Evolutionary conservation across 2,888 invertebrate species (phyloP).

Genomic region (Pachycephus smyrnensis): DNA sequence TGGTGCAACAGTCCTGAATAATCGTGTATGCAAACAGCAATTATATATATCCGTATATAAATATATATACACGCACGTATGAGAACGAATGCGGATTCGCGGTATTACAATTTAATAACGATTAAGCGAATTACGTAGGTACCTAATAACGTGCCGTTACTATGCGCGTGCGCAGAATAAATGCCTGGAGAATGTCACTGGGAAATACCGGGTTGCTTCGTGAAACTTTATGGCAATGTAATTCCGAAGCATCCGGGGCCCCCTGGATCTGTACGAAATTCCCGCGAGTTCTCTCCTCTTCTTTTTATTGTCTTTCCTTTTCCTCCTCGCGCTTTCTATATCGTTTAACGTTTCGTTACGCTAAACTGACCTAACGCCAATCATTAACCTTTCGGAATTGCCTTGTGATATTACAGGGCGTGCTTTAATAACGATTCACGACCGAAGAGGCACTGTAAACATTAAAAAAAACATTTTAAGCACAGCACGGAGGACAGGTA

Average conservation of each 20-base stretch:
- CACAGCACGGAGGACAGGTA: not conserved
- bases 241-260: not conserved
- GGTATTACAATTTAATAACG: not conserved
- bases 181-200: constrained; percentile 33
- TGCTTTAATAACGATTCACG: not conserved
- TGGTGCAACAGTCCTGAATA: too few species aligned
- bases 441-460: not conserved
- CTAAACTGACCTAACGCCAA: not conserved
- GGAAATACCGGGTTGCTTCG: constrained; percentile 43
- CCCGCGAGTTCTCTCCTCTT: not conserved
- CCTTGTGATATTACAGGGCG: not conserved
- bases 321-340: not conserved
- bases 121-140: not conserved
- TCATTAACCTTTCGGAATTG: not conserved
- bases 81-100: not conserved
- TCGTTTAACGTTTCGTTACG: not conserved
- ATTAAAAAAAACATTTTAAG: not conserved
- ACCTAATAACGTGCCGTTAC: not conserved
- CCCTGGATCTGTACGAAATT: not conserved
- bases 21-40: too few species aligned
- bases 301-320: not conserved
- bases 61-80: too few species aligned
- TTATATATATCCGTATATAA: too few species aligned
- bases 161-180: not conserved
- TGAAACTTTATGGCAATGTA: not conserved